phyloP scores from a whole-genome alignment of 2,797 vertebrate genomes.

The Dipus sagitta region DNA sequence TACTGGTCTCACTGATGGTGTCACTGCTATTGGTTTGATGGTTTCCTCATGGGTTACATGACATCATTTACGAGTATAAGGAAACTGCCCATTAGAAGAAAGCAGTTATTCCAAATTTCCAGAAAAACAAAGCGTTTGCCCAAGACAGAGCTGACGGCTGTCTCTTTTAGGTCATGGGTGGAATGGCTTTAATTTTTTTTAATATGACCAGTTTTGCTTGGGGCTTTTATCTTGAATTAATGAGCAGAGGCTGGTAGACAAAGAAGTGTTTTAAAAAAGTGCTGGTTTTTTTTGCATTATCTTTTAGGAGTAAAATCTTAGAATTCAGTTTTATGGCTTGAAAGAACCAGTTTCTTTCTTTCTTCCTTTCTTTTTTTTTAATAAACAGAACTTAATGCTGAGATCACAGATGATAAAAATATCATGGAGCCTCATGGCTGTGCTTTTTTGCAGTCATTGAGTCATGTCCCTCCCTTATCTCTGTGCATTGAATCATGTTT shows the following conservation, averaged over 20 bases:
- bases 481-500: neutral
- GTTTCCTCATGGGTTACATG: neutral
- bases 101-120: neutral
- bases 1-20: neutral
- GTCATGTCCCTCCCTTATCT: slow-evolving; percentile 7
- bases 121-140: slow-evolving; percentile 50
- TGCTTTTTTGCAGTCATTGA: neutral
- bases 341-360: slow-evolving; percentile 19
- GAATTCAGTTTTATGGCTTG: slow-evolving; percentile 57
- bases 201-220: neutral
- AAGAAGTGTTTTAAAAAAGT: slow-evolving; percentile 57
- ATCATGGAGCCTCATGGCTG: neutral
- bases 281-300: neutral
- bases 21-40: neutral
- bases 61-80: neutral
- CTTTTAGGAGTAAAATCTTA: slow-evolving; percentile 53
- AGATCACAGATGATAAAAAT: slow-evolving; percentile 64
- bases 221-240: slow-evolving; percentile 53
- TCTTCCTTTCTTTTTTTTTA: neutral
- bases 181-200: neutral
- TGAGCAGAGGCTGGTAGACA: neutral
- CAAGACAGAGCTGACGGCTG: neutral
- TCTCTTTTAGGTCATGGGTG: slow-evolving; percentile 64
- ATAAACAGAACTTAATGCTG: slow-evolving; percentile 57
- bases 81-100: neutral